Evolutionary conservation across 2,797 vertebrate species (phyloP).

Genomic region (Sebastes taczanowskii): DNA sequence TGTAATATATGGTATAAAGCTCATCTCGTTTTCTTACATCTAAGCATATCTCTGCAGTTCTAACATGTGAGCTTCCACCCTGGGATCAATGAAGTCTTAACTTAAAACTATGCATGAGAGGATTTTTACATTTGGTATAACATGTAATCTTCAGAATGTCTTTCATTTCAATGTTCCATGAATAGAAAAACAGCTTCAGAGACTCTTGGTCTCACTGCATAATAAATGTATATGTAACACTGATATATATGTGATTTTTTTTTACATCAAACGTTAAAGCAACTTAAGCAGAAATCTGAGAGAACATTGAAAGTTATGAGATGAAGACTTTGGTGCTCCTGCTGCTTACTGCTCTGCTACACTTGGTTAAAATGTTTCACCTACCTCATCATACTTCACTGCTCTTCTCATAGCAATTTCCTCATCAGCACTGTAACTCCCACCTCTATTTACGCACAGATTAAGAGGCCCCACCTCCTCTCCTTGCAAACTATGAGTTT

Average conservation of each 20-base stretch:
- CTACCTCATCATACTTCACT: constrained; percentile 38
- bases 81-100: not conserved
- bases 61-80: not conserved
- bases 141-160: not conserved
- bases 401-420: constrained; percentile 55
- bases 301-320: not conserved
- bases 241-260: not conserved
- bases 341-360: constrained; percentile 4
- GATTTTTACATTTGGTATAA: not conserved
- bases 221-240: not conserved
- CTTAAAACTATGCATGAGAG: not conserved
- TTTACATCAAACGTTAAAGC: not conserved
- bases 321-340: not conserved
- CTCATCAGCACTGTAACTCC: constrained; percentile 58
- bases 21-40: too few relatives aligned
- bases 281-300: not conserved
- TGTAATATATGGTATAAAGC: not conserved
- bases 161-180: not conserved
- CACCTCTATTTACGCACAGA: constrained; percentile 60
- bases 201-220: not conserved
- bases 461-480: constrained; percentile 60
- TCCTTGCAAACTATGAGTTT: constrained; percentile 40
- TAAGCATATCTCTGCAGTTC: too few relatives aligned
- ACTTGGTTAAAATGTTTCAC: constrained; percentile 51
- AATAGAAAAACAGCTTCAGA: not conserved